Evolutionary conservation across 1,140 invertebrate genomes (phyloP).

Genomic region (Tetranychus urticae): DNA sequence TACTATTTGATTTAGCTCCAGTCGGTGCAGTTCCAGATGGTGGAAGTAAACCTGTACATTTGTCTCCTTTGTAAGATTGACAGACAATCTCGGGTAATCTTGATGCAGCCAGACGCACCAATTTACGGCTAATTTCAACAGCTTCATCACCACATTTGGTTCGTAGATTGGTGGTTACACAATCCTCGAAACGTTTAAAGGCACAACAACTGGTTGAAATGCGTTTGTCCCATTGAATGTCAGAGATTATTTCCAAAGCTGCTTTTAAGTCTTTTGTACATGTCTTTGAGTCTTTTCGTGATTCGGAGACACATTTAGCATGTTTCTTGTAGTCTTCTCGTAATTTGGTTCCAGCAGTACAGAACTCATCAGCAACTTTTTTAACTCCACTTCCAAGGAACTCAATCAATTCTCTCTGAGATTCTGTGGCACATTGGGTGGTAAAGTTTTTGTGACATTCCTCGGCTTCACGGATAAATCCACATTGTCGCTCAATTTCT

Average conservation of each 20-base stretch:
- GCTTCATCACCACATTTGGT: conserved; percentile 14
- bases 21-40: too few species aligned
- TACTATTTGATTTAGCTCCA: too few species aligned
- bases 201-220: conserved; percentile 14
- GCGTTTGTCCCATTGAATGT: conserved; percentile 13
- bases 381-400: conserved; percentile 14
- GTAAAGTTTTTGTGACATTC: conserved; percentile 15
- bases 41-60: background rate
- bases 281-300: background rate
- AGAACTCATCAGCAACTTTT: conserved; percentile 14
- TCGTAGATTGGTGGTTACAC: conserved; percentile 10
- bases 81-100: conserved; percentile 14
- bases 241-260: conserved; percentile 12
- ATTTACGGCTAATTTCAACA: conserved; percentile 1
- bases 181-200: conserved; percentile 5
- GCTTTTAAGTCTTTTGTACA: conserved; percentile 15
- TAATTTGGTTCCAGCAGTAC: conserved; percentile 11
- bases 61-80: conserved; percentile 1
- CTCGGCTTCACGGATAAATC: conserved; percentile 13
- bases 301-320: background rate
- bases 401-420: conserved; percentile 13
- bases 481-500: conserved; percentile 12
- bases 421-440: conserved; percentile 11
- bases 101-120: conserved; percentile 13
- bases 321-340: background rate